A percentile compares a stretch with the other conserved stretches of the same genome.
phyloP scores from a whole-genome alignment of 2,113 vertebrate genomes.

The Prunella himalayana region DNA sequence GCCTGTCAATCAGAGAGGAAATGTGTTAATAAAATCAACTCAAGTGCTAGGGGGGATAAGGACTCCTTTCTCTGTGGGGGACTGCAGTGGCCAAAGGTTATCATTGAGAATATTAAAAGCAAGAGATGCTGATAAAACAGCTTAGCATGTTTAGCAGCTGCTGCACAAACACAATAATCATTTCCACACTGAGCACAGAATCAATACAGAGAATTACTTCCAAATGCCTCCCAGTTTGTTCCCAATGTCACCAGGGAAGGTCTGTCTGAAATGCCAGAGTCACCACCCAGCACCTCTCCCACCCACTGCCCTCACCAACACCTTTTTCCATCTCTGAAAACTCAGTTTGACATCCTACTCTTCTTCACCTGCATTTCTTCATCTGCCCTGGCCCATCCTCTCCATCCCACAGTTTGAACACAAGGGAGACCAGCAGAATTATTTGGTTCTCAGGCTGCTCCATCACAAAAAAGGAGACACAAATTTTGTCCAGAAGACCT shows the following conservation, averaged over 20 bases:
- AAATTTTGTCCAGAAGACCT: background rate
- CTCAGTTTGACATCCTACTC: background rate
- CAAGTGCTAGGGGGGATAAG: background rate
- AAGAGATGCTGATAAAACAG: constrained; percentile 39
- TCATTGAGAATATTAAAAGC: background rate
- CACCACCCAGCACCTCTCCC: background rate
- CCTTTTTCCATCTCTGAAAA: background rate
- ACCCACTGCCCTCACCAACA: fast-evolving
- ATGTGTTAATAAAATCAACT: background rate
- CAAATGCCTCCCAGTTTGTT: background rate
- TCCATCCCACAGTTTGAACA: background rate
- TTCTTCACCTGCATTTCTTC: background rate
- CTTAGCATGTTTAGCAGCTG: constrained; percentile 16
- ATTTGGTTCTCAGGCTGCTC: background rate
- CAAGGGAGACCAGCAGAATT: background rate
- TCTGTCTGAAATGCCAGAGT: background rate
- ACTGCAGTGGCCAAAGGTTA: background rate
- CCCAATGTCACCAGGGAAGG: constrained; percentile 15
- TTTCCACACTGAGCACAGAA: background rate
- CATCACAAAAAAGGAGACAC: background rate
- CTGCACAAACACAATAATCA: constrained; percentile 36
- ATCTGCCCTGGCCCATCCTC: no score
- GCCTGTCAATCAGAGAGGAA: background rate
- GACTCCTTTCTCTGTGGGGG: background rate
- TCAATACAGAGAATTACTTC: background rate